phyloP scores from a whole-genome alignment of 2,113 vertebrate species.

The Platysternon megacephalum region DNA sequence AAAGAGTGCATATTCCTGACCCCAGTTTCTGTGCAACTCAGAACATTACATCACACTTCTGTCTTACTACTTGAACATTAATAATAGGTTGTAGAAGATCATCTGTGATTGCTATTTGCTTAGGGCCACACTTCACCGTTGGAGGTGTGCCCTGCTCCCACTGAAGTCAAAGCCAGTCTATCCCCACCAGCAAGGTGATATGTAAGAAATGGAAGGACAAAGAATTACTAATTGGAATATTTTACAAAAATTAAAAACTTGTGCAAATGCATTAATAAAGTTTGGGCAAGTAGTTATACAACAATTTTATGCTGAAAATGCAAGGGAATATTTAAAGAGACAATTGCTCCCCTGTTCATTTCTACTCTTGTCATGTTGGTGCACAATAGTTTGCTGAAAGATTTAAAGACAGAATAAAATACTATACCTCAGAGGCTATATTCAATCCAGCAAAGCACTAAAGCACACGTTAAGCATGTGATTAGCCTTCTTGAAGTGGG shows the following conservation, averaged over 20 bases:
- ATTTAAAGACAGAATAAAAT: neutral
- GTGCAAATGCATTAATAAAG: constrained; percentile 13
- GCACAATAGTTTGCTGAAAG: neutral
- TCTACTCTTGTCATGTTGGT: neutral
- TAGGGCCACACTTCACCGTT: neutral
- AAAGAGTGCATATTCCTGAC: neutral
- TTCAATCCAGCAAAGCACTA: neutral
- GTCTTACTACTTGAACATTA: neutral
- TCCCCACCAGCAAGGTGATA: neutral
- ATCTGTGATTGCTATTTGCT: neutral
- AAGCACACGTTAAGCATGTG: neutral
- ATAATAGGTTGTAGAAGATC: neutral
- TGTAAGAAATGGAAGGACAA: constrained; percentile 8
- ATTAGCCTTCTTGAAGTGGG: neutral
- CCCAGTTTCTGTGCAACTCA: neutral
- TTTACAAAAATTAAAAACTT: constrained; percentile 10
- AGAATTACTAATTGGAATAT: neutral
- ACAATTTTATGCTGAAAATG: constrained; percentile 54
- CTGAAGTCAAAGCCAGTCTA: neutral
- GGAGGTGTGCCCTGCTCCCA: neutral
- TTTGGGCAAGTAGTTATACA: neutral
- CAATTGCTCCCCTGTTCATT: neutral
- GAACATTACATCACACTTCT: neutral
- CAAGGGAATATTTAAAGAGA: neutral
- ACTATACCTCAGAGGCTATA: neutral